These are phyloP conservation scores for Prunella himalayana DNA, from an alignment of 2,113 vertebrate species.

Conservation along the genomic window DNA sequence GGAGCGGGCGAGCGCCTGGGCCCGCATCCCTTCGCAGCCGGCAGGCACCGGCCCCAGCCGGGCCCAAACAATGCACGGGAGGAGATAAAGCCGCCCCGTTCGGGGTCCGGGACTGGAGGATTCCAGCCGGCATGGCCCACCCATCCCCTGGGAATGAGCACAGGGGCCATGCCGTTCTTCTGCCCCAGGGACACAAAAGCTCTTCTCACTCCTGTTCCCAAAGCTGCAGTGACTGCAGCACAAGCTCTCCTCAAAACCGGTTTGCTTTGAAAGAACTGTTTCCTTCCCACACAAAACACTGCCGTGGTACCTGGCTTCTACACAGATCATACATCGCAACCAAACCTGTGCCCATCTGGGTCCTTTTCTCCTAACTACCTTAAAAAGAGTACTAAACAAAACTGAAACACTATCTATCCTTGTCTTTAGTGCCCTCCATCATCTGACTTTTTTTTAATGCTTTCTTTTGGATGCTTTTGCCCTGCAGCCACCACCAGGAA, in stretches of 20 bases:
- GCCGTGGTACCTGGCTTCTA: background rate
- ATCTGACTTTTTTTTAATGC: background rate
- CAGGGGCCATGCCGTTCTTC: background rate
- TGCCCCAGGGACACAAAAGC: background rate
- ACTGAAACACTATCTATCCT: no score
- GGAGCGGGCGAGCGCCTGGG: background rate
- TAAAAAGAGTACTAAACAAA: background rate
- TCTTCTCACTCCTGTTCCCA: background rate
- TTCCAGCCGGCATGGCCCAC: background rate
- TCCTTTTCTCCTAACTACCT: background rate
- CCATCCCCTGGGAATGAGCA: background rate
- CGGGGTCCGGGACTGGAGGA: no score
- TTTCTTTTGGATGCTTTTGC: background rate
- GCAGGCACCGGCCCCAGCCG: background rate
- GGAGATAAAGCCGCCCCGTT: background rate
- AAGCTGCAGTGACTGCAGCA: background rate
- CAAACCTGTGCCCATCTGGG: background rate
- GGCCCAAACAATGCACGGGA: background rate
- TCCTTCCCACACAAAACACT: background rate
- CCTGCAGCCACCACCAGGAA: background rate
- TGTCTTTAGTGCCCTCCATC: background rate
- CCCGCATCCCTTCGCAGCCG: background rate
- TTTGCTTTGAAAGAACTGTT: background rate
- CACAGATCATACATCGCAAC: accelerated
- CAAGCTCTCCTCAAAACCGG: background rate